Percentiles rank a stretch among this genome's conserved stretches.
Evolutionary conservation across 2,888 invertebrate species (phyloP).

Genomic region (Volucella bombylans): DNA sequence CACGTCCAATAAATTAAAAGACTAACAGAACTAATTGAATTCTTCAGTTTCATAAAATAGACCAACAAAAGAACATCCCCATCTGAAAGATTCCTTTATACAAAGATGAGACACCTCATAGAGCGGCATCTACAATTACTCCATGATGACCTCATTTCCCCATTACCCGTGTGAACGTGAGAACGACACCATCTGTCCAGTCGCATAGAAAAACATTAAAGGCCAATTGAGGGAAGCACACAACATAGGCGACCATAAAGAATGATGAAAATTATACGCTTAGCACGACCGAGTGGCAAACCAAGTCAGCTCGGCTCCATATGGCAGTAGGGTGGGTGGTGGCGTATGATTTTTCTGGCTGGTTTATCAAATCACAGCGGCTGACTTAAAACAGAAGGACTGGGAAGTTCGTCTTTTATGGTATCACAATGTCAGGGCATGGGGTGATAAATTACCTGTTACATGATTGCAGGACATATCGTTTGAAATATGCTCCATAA

Average conservation of each 20-base stretch:
- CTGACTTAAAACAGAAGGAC: constrained; percentile 6
- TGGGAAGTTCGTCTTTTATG: constrained; percentile 22
- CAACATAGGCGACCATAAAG: constrained; percentile 43
- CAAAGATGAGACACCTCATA: neutral
- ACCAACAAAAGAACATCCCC: constrained; percentile 12
- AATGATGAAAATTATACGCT: constrained; percentile 50
- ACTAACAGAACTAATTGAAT: constrained; percentile 24
- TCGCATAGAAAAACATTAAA: constrained; percentile 55
- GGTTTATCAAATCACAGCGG: constrained; percentile 48
- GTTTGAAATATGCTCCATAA: constrained; percentile 60
- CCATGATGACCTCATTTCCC: constrained; percentile 27
- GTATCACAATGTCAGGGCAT: constrained; percentile 26
- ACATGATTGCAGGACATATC: constrained; percentile 55
- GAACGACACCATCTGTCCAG: constrained; percentile 54
- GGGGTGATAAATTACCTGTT: constrained; percentile 54
- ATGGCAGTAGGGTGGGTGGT: neutral
- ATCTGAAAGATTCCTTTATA: neutral
- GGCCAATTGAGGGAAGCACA: constrained; percentile 53
- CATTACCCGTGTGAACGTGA: constrained; percentile 26
- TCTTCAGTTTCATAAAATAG: neutral
- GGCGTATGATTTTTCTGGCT: neutral
- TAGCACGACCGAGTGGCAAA: constrained; percentile 15
- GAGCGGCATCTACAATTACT: neutral
- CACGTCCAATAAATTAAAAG: neutral
- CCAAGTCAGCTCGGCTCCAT: neutral